A percentile compares a stretch with the other conserved stretches of the same genome.
These are phyloP conservation scores for Oryzaephilus surinamensis DNA, from an alignment of 1,140 invertebrate species.

Conservation along the genomic window DNA sequence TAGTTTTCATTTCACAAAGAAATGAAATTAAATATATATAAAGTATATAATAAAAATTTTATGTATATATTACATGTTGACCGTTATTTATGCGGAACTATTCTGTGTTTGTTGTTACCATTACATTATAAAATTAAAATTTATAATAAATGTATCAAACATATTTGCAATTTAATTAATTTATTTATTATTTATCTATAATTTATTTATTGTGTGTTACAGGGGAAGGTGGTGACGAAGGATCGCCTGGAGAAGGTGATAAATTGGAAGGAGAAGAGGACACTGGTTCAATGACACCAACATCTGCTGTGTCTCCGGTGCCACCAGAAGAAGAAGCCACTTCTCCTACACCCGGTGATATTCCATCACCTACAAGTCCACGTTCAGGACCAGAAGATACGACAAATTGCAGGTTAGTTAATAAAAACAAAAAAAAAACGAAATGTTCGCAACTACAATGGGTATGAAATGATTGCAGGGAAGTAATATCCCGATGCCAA, in stretches of 20 bases:
- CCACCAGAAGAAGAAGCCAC: conserved; percentile 28
- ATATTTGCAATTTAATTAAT: no score
- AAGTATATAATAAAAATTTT: no score
- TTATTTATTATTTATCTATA: no score
- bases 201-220: no score
- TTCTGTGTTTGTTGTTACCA: no score
- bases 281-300: conserved; percentile 44
- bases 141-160: no score
- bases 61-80: no score
- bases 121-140: no score
- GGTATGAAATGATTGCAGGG: conserved; percentile 53
- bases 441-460: neutral
- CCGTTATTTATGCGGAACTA: no score
- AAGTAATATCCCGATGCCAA: conserved; percentile 64
- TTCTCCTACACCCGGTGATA: conserved; percentile 28
- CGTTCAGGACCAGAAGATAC: conserved; percentile 25
- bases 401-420: conserved; percentile 20
- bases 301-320: conserved; percentile 35
- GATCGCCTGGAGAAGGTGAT: conserved; percentile 38
- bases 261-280: conserved; percentile 43
- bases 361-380: conserved; percentile 28
- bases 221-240: conserved; percentile 49
- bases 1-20: no score
- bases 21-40: no score
- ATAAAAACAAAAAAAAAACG: neutral